Evolutionary conservation across 2,113 vertebrate species (phyloP), one percentile per base, ranked within the genome.

Genomic region (Rhegmatorhina hoffmannsi): DNA sequence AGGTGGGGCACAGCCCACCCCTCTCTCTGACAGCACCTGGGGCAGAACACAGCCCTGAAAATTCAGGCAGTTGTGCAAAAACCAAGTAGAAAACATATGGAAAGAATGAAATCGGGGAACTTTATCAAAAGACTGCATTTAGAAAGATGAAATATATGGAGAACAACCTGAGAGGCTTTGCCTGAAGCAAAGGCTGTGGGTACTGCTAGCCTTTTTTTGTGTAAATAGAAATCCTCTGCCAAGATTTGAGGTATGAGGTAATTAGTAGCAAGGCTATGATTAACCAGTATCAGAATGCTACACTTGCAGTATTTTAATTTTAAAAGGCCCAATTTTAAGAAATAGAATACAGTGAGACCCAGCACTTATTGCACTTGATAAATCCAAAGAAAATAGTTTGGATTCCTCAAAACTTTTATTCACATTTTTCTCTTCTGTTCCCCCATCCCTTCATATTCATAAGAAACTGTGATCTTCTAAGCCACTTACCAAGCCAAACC

Each of bases 51-150:
- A 84, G 23, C 49, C 49, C 73, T 43, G 47, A 59, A 79, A 63
- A 34, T 46, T 60, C 64, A 58, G 44, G 47, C 5, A 8, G 1
- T 10, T 43, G 31, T 28, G 59, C 38, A 90, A 82, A 94, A 90
- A 72, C 53, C 33, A 67, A 95, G 76, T 7, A 82, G 63, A 90
- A 92, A 77, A 70, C 95, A 94, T 84, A 92, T n/a, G 93, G 94
- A 95, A 97, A 78, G 44, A 96, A 94, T 92, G 40, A 87, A 94
- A 93, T 26, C 80, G 49, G 59, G 38, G 63, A 87, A 64, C 80
- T 77, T 92, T 73, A 62, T 96, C 73, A 40, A 75, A 81, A 63
- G 44, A 17, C 52, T 69, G 36, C 14, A 52, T 92, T 96, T 78
- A 60, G 74, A 73, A 95, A 89, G 78, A 86, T 59, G 44, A 91